Conservation (phyloP, 2,113 vertebrate genomes). For the Cheirogaleus medius region DNA sequence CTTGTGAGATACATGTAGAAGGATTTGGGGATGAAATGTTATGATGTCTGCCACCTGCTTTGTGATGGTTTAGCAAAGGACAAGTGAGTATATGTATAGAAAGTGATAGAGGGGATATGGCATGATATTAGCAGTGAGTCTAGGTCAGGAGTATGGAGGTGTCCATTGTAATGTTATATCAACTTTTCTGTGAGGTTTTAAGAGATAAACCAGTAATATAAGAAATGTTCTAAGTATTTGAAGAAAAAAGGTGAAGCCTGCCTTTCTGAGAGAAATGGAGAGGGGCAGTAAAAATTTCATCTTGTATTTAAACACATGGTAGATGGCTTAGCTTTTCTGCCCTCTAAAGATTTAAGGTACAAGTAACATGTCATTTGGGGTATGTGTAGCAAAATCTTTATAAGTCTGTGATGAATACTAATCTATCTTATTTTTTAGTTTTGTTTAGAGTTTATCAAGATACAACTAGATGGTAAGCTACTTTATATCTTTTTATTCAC, state of each 20-base stretch:
- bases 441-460: slow-evolving; percentile 92
- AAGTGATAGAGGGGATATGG: background rate
- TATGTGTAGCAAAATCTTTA: background rate
- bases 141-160: background rate
- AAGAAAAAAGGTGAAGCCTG: background rate
- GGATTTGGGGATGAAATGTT: background rate
- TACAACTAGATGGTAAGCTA: slow-evolving; percentile 92
- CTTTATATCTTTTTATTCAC: slow-evolving; percentile 39
- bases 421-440: slow-evolving; percentile 87
- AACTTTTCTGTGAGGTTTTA: background rate
- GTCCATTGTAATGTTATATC: background rate
- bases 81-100: background rate
- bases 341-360: background rate
- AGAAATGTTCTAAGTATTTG: background rate
- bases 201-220: background rate
- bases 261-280: background rate
- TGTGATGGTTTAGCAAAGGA: background rate
- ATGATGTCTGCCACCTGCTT: background rate
- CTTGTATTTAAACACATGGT: background rate
- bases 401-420: slow-evolving; percentile 30
- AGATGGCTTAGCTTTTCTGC: slow-evolving; percentile 13
- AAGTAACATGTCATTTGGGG: background rate
- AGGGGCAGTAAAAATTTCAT: background rate
- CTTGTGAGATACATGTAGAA: background rate
- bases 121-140: background rate